Base-by-base conservation (phyloP, 1,140 invertebrate species). In the Drosophila sp. region DNA sequence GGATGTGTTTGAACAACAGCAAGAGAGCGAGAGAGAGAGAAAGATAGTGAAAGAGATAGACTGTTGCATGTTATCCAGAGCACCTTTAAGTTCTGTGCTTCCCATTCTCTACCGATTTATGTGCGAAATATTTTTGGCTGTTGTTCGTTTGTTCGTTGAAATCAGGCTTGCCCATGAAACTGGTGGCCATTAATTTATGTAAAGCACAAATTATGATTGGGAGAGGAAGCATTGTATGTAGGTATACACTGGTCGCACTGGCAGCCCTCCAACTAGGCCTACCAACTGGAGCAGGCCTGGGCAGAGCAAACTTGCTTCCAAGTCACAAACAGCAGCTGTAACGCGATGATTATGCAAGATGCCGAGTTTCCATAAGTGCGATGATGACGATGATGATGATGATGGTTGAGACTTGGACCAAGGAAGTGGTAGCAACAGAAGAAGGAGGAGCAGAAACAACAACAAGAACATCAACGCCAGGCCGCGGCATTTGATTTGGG, bases 191-290 rank as follows among this genome's bases (percentile, higher is more conserved):
- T 90, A 89, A 90, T 90, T 90, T 90, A 90, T 90, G 87, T 89
- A 90, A 90, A 89, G 80, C 89, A 87, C 80, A 90, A 90, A 90
- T 90, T 90, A 90, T 90, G 87, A 89, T 89, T 89, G 78, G 78
- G 51, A 62, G 45, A 43, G 66, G 14, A 41, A 67, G 56, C n/a
- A n/a, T n/a, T n/a, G n/a, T 45, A 36, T 43, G 40, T 36, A 45
- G 41, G 40, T 29, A n/a, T 34, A 8, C 21, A 18, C 34, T 40
- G 14, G 59, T 11, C 57, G 18, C 29, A 36, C 63, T 69, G 78
- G 78, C 81, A 78, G 50, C 27, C 40, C 56, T 82, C 72, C 72
- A 81, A 87, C 58, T 86, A 87, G 82, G 82, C 82, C 82, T 87
- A 69, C 38, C 67, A 87, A 87, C 59, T 82, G 71, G 66, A 76